Conservation (phyloP, 1,140 invertebrate species). For the Dysdera silvatica region DNA sequence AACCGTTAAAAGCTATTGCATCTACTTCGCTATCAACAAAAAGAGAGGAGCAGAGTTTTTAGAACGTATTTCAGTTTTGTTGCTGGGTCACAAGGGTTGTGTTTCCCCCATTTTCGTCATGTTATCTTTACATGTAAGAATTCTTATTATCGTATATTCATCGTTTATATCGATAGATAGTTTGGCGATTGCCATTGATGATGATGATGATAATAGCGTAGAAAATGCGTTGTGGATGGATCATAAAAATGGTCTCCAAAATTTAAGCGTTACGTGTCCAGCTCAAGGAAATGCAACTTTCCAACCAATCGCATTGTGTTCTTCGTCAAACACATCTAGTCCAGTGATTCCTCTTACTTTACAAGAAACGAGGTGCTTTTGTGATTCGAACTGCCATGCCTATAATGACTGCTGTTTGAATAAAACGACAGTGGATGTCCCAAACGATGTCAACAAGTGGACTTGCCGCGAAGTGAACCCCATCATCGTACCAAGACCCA, state of each 20-base stretch:
- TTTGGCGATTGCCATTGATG: not conserved
- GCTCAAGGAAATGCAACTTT: too few relatives aligned
- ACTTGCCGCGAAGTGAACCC: not conserved
- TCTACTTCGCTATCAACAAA: not conserved
- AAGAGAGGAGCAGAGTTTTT: constrained; percentile 2
- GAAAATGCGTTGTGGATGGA: not conserved
- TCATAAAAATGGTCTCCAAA: not conserved
- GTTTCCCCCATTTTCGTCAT: not conserved
- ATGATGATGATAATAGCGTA: not conserved
- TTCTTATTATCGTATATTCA: not conserved
- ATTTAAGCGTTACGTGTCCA: not conserved
- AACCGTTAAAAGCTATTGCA: not conserved
- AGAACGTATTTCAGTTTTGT: not conserved
- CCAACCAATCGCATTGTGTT: too few relatives aligned
- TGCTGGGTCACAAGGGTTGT: not conserved
- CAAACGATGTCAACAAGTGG: constrained; percentile 36
- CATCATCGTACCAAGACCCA: not conserved
- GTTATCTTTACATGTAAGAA: not conserved
- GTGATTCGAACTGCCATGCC: constrained; percentile 44
- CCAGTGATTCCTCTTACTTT: not conserved
- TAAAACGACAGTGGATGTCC: constrained; percentile 33
- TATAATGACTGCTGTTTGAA: constrained; percentile 51
- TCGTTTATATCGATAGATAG: not conserved
- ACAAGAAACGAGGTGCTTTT: constrained; percentile 38
- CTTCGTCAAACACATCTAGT: not conserved